phyloP scores from a whole-genome alignment of 2,113 vertebrate genomes.

The Pao palembangensis region DNA sequence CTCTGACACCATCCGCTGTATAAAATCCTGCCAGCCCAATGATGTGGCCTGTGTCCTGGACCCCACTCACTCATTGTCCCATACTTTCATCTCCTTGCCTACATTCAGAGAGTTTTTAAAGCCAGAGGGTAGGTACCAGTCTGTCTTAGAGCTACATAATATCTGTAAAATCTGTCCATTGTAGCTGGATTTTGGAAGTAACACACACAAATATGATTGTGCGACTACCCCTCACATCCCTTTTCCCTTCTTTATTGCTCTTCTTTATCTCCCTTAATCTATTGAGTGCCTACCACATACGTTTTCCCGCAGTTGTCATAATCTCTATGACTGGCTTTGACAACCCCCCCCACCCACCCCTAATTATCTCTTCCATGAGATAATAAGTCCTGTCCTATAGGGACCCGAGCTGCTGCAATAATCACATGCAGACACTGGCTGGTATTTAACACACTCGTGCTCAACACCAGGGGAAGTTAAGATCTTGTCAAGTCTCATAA shows the following conservation, averaged over 20 bases:
- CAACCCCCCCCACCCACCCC: not conserved
- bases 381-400: conserved; percentile 36
- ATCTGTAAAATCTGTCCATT: not conserved
- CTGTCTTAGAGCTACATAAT: no score
- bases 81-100: conserved; percentile 91
- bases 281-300: conserved; percentile 22
- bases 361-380: conserved; percentile 34
- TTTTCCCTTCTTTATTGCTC: not conserved
- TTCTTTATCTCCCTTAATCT: conserved; percentile 17
- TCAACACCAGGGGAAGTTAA: conserved; percentile 46
- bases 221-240: not conserved
- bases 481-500: conserved; percentile 59
- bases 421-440: conserved; percentile 57
- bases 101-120: conserved; percentile 89
- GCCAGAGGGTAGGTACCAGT: conserved; percentile 82
- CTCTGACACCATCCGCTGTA: conserved; percentile 85
- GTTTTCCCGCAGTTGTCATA: conserved; percentile 36
- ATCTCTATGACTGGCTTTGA: conserved; percentile 22
- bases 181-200: not conserved
- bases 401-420: conserved; percentile 42
- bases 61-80: conserved; percentile 85
- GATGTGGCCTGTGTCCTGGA: conserved; percentile 82
- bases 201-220: not conserved
- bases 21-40: conserved; percentile 85
- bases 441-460: conserved; percentile 51